Base-by-base conservation (phyloP, 2,797 vertebrate species). In the Orestias chungarensis region DNA sequence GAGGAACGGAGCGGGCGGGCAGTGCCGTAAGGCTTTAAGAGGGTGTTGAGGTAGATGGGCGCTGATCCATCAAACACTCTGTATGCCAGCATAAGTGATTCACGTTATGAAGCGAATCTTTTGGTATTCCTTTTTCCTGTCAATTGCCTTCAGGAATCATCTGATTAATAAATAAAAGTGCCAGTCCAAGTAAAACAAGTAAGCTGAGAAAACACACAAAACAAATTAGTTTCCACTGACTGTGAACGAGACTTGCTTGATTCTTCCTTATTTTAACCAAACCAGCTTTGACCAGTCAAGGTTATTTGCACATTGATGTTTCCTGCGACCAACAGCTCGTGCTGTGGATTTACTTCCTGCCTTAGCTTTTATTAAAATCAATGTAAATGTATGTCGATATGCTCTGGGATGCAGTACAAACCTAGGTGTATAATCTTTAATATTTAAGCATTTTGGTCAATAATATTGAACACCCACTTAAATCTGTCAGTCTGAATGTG, bases 371-470 rank as follows among this genome's bases (percentile, higher is more conserved):
- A 59, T 35, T 8, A 35, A 59, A 66, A 66, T 66, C 71, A 17
- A 80, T 82, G 18, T 74, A 42, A 71, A 73, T 86, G 50, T 74
- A 27, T 76, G 68, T 78, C 75, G 44, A 78, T 76, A 40, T 38
- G 14, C 10, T 67, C 17, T 18, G 14, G 29, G 43, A 29, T 71
- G 52, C 62, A 66, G 57, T 35, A 43, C 66, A 67, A 70, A 59
- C 75, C 61, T 55, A 18, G 20, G 29, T 71, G 43, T 52, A 35
- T 74, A 65, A 43, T 68, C 46, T 67, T 71, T 54, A 20, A 33
- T 52, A 71, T 47, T 73, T 17, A 74, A 70, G 43, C 33, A 47
- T 66, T 79, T 79, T 49, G 73, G 47, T 74, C 73, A n/a, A 47
- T 66, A 83, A 75, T 65, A 70, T 15, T 70, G 46, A 80, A 47